A percentile compares a stretch with the other conserved stretches of the same genome.
These are phyloP conservation scores for Apodemus speciosus DNA, from an alignment of 2,113 vertebrate genomes.

Conservation along the genomic window DNA sequence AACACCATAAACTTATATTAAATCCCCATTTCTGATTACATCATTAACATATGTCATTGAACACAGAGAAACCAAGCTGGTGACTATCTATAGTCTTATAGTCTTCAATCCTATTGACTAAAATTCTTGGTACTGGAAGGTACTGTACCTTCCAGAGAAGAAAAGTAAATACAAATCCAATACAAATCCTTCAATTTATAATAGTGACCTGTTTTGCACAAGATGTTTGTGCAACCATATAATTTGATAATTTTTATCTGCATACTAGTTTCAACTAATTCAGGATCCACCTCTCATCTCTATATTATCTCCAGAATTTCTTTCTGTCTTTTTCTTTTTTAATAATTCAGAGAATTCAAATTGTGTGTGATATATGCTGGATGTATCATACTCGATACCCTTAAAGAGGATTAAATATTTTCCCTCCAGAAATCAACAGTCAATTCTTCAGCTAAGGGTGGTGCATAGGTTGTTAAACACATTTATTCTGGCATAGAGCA, in stretches of 20 bases:
- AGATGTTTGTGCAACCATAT: background rate
- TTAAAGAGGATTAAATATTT: background rate
- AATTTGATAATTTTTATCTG: background rate
- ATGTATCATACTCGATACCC: background rate
- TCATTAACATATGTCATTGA: background rate
- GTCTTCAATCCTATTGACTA: background rate
- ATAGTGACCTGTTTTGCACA: background rate
- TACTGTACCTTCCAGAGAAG: background rate
- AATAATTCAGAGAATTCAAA: background rate
- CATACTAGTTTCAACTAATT: background rate
- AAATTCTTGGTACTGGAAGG: background rate
- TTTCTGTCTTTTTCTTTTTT: background rate
- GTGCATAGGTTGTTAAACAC: no score
- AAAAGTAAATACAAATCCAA: background rate
- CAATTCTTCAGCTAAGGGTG: background rate
- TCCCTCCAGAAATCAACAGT: background rate
- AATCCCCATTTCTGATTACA: background rate
- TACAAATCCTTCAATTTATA: background rate
- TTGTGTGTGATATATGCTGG: background rate
- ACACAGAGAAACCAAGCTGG: background rate
- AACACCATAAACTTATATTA: background rate
- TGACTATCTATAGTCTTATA: background rate
- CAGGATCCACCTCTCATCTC: background rate
- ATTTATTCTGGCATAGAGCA: background rate
- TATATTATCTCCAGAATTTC: background rate